These are phyloP conservation scores for Loxodonta africana DNA, from an alignment of 2,113 vertebrate species.

Conservation along the genomic window DNA sequence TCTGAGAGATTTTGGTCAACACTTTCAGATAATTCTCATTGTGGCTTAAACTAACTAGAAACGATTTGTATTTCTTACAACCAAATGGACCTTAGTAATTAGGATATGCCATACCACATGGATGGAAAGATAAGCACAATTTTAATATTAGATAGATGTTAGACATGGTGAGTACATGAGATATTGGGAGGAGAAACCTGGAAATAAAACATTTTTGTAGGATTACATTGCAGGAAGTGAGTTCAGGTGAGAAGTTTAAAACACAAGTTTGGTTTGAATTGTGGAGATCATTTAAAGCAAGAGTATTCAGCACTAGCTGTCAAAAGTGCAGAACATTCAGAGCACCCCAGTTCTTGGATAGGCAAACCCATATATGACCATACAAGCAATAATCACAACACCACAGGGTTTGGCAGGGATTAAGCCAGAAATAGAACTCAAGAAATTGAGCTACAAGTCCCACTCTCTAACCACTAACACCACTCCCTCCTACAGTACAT, in stretches of 20 bases:
- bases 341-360: neutral
- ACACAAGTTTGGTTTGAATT: neutral
- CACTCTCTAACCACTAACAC: slow-evolving; percentile 69
- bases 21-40: neutral
- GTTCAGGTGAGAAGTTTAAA: neutral
- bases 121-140: neutral
- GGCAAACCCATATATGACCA: neutral
- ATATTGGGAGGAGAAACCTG: neutral
- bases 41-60: neutral
- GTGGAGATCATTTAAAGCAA: neutral
- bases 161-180: neutral
- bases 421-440: slow-evolving; percentile 76
- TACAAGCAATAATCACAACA: slow-evolving; percentile 50
- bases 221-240: neutral
- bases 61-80: neutral
- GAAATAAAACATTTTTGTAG: slow-evolving; percentile 2
- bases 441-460: slow-evolving; percentile 56
- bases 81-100: neutral
- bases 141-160: neutral
- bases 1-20: neutral
- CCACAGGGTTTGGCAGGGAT: slow-evolving; percentile 38
- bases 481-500: slow-evolving; percentile 74
- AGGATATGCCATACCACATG: neutral
- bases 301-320: neutral
- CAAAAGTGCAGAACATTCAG: neutral